Percentiles rank a stretch among this genome's conserved stretches.
phyloP scores from a whole-genome alignment of 2,113 vertebrate genomes.

The Phylloscopus trochilus region DNA sequence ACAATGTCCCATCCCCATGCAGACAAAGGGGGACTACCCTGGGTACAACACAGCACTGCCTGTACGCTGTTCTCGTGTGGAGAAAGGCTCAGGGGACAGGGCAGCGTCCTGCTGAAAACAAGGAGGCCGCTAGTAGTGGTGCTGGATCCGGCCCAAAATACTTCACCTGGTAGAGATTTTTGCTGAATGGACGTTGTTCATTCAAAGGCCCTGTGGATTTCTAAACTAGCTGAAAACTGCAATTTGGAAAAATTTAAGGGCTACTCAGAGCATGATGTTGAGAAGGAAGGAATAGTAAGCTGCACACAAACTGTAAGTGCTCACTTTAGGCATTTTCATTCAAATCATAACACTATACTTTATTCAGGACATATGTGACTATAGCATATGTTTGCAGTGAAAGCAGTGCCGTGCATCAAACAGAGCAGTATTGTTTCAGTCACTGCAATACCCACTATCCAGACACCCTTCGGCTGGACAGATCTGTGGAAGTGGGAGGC shows the following conservation, averaged over 20 bases:
- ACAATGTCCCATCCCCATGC: fast-evolving
- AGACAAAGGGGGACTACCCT: background rate
- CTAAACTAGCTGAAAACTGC: background rate
- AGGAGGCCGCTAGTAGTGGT: background rate
- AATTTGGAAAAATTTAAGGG: background rate
- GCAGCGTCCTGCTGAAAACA: background rate
- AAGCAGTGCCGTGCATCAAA: background rate
- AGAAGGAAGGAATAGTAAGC: background rate
- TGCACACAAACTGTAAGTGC: background rate
- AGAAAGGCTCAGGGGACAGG: background rate
- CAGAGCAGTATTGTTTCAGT: constrained; percentile 10
- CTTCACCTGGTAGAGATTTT: background rate
- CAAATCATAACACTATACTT: background rate
- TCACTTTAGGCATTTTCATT: background rate
- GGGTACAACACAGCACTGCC: background rate
- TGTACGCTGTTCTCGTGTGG: fast-evolving
- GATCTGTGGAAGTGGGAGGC: background rate
- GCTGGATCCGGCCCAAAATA: background rate
- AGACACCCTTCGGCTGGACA: background rate
- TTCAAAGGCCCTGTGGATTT: background rate
- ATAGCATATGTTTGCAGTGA: background rate
- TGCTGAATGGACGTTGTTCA: background rate
- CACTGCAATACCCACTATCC: background rate
- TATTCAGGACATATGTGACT: background rate
- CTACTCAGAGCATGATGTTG: background rate